Percentiles rank a stretch among this genome's conserved stretches.
These are phyloP conservation scores for Melanophora roralis DNA, from an alignment of 2,888 invertebrate species.

Conservation along the genomic window DNA sequence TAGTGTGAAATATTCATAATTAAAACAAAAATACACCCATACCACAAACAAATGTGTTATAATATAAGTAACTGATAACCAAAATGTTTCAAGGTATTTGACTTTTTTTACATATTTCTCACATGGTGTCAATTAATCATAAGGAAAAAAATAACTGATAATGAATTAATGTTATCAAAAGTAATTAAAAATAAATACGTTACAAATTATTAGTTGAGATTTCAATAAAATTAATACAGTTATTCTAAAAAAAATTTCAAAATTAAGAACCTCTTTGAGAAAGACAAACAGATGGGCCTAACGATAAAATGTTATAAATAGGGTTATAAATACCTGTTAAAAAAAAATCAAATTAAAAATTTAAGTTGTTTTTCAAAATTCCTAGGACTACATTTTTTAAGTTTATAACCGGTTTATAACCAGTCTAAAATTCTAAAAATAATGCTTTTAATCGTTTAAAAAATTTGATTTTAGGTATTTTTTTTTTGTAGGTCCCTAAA, in stretches of 20 bases:
- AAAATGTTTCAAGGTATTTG: constrained; percentile 44
- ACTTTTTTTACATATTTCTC: background rate
- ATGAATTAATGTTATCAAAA: constrained; percentile 6
- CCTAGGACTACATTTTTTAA: too few species aligned
- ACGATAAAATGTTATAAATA: background rate
- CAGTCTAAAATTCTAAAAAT: too few species aligned
- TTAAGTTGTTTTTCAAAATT: too few species aligned
- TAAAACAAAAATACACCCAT: constrained; percentile 9
- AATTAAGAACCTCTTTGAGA: background rate
- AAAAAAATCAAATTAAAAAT: too few species aligned
- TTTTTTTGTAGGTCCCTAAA: too few species aligned
- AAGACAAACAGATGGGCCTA: background rate
- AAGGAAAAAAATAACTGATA: constrained; percentile 22
- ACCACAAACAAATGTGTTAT: background rate
- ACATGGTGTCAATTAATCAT: too few species aligned
- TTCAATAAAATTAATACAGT: background rate
- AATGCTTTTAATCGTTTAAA: too few species aligned
- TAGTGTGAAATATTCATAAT: constrained; percentile 12
- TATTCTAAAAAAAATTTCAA: background rate
- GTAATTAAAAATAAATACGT: background rate
- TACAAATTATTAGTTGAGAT: background rate
- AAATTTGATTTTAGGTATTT: too few species aligned
- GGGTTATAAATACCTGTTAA: too few species aligned
- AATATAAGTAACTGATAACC: constrained; percentile 54
- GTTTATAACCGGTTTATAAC: too few species aligned